Percentiles rank a stretch among this genome's conserved stretches.
These are phyloP conservation scores for Agriopis leucophaearia DNA, from an alignment of 2,888 invertebrate genomes.

Conservation along the genomic window DNA sequence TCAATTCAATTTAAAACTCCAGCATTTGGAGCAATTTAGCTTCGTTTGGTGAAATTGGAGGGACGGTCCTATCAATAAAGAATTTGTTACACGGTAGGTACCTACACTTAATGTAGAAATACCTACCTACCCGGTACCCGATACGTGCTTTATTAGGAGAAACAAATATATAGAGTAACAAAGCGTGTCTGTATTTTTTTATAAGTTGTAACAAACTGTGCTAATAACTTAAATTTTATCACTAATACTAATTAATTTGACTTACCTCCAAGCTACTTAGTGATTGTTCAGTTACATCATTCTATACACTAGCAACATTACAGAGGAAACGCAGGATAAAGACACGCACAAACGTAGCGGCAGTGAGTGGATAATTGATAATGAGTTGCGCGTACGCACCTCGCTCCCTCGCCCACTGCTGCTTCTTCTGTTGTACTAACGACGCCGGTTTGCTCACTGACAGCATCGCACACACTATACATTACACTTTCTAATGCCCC, in stretches of 20 bases:
- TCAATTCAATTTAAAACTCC: neutral
- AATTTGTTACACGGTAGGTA: neutral
- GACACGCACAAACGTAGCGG: constrained; percentile 34
- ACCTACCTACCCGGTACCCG: neutral
- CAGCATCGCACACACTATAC: constrained; percentile 82
- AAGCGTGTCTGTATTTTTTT: too few species aligned
- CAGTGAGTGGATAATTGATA: constrained; percentile 39
- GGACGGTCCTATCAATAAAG: neutral
- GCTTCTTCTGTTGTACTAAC: constrained; percentile 94
- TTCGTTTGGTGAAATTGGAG: neutral
- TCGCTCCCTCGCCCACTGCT: constrained; percentile 97
- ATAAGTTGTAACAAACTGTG: neutral
- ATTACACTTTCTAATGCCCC: constrained; percentile 83
- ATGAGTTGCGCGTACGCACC: constrained; percentile 86
- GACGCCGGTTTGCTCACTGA: constrained; percentile 86
- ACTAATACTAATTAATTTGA: neutral
- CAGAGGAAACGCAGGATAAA: constrained; percentile 16
- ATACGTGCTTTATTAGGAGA: too few species aligned
- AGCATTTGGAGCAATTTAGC: neutral
- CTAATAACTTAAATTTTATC: neutral
- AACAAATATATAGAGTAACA: too few species aligned
- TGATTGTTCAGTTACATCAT: constrained; percentile 14
- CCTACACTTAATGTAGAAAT: neutral
- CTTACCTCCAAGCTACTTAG: constrained; percentile 23
- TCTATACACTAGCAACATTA: constrained; percentile 29